Evolutionary conservation across 2,888 invertebrate genomes (phyloP), one percentile per base, ranked within the genome.

Genomic region (Monopis laevigella): DNA sequence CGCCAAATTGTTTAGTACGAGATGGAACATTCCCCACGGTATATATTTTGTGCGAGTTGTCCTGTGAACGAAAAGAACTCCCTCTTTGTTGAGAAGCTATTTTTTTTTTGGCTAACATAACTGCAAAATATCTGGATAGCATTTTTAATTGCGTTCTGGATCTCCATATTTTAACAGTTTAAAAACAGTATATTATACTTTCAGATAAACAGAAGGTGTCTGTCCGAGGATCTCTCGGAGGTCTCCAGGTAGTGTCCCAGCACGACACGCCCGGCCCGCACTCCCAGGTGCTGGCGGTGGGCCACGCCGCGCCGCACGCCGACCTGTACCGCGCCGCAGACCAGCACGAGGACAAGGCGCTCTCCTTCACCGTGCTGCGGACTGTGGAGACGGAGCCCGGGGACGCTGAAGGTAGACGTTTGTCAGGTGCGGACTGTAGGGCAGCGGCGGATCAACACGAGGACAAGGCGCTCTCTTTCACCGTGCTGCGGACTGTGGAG

Each of bases 171-270:
- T 21, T 21, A 21, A 21, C 24, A 21, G 8, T n/a, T n/a, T 8
- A 21, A 21, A 21, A 21, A 21, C 8, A 21, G 5, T 8, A 24
- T 24, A 24, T 24, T 24, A 24, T 7, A 24, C 10, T 5, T 5
- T 28, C 32, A 32, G 32, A 32, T 17, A 28, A 14, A n/a, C 29
- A 40, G 11, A 62, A 78, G 46, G 69, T 91, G 45, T 82, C 85
- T 40, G 87, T 94, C 45, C 84, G 89, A 56, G 97, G 97, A 1
- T 95, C 94, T 1, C 82, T 98, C 40, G 96, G 96, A 46, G 97
- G 97, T 6, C 84, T 97, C 49, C 96, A 96, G 70, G 87, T 92
- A 48, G 82, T 95, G 46, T 93, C 97, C 66, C 86, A 96, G 55
- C 94, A 94, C 13, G 87, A 90, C 21, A 92, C 91, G 59, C 91